Conservation (phyloP, 2,888 invertebrate species). For the Gymnoscelis rufifasciata region DNA sequence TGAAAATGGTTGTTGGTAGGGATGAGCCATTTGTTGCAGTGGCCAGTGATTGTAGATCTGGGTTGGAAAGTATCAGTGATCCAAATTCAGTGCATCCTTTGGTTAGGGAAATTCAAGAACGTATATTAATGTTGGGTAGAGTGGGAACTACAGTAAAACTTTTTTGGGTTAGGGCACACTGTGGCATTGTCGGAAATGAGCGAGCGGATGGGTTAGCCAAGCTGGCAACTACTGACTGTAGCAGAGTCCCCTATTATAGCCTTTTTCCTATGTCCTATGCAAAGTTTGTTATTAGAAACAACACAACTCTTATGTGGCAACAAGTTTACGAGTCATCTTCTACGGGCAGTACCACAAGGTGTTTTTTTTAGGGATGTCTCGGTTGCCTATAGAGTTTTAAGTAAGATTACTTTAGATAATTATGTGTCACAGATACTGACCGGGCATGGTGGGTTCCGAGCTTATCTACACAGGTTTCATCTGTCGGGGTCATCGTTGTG, state of each 20-base stretch:
- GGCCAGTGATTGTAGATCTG: background rate
- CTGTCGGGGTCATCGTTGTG: no score
- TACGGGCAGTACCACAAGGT: no score
- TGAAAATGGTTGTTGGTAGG: background rate
- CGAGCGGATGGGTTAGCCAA: background rate
- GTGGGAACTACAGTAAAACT: background rate
- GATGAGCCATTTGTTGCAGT: background rate
- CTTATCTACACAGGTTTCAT: no score
- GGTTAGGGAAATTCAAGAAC: background rate
- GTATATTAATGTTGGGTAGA: background rate
- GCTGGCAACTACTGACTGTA: background rate
- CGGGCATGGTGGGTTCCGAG: no score
- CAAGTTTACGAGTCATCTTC: no score
- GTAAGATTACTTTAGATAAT: no score
- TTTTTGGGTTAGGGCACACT: background rate
- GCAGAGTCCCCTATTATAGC: background rate
- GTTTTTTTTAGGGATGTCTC: no score
- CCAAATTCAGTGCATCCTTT: background rate
- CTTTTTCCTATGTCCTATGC: no score
- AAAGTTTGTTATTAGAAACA: no score
- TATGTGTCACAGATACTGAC: no score
- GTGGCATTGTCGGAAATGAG: background rate
- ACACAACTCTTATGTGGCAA: no score
- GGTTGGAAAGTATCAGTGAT: background rate
- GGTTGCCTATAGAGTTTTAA: no score